Conservation (phyloP, 23 tunicate species). For the Halocynthia roretzi region DNA sequence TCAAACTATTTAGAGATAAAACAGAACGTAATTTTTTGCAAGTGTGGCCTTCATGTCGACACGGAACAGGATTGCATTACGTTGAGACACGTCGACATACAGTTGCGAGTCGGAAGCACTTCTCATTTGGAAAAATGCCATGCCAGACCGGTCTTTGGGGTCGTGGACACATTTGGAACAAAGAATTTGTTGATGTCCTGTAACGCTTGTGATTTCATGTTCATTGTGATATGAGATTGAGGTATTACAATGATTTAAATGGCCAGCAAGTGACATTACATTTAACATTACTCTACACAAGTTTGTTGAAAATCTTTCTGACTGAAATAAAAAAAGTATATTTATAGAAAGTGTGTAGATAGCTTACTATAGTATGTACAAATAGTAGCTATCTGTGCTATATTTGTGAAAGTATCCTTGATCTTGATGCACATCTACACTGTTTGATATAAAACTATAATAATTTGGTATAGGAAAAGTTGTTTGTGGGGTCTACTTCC, state of each 20-base stretch:
- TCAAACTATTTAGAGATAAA: conserved; percentile 16
- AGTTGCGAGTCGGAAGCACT: conserved; percentile 24
- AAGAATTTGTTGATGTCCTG: conserved; percentile 51
- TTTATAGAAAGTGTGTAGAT: too few species aligned
- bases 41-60: conserved; percentile 32
- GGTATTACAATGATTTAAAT: too few species aligned
- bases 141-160: conserved; percentile 25
- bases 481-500: too few species aligned
- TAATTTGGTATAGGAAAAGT: too few species aligned
- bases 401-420: too few species aligned
- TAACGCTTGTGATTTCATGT: conserved; percentile 66
- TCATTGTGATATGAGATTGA: conserved; percentile 39
- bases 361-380: too few species aligned
- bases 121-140: conserved; percentile 18
- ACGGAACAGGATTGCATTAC: conserved; percentile 28
- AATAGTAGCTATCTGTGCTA: too few species aligned
- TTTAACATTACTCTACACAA: background rate
- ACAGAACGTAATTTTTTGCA: conserved; percentile 1
- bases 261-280: background rate
- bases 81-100: conserved; percentile 17
- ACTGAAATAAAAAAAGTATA: too few species aligned
- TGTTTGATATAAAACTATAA: too few species aligned
- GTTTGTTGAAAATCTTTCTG: background rate
- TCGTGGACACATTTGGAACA: conserved; percentile 26
- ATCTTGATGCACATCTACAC: too few species aligned